Conservation (phyloP, 2,113 vertebrate genomes). For the Pelecanoides urinatrix region DNA sequence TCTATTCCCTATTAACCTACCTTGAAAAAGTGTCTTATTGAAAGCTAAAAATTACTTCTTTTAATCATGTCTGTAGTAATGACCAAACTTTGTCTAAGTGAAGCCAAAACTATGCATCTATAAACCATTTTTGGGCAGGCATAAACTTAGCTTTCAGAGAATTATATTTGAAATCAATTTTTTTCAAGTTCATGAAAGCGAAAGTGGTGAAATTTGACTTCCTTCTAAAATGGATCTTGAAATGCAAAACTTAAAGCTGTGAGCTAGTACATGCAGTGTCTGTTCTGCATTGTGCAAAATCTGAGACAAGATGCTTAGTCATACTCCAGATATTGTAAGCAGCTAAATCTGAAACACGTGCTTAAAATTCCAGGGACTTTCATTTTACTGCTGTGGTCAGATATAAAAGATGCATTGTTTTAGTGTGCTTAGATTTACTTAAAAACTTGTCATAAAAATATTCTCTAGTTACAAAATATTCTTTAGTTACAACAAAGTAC, state of each 20-base stretch:
- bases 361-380: slow-evolving; percentile 65
- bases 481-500: background rate
- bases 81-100: background rate
- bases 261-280: background rate
- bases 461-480: background rate
- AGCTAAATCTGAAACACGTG: slow-evolving; percentile 63
- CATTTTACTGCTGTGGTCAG: slow-evolving; percentile 26
- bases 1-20: background rate
- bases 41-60: background rate
- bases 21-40: background rate
- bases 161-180: background rate
- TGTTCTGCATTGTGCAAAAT: slow-evolving; percentile 32
- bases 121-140: background rate
- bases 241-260: background rate
- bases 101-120: background rate
- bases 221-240: background rate
- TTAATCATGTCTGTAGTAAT: background rate
- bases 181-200: background rate
- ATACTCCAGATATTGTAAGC: slow-evolving; percentile 58
- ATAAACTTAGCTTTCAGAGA: background rate
- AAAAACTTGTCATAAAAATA: slow-evolving; percentile 3
- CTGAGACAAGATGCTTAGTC: slow-evolving; percentile 68
- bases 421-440: background rate
- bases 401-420: slow-evolving; percentile 61
- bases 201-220: background rate